Evolutionary conservation across 2,888 invertebrate species (phyloP).

Genomic region (Hirtodrosophila duncani): DNA sequence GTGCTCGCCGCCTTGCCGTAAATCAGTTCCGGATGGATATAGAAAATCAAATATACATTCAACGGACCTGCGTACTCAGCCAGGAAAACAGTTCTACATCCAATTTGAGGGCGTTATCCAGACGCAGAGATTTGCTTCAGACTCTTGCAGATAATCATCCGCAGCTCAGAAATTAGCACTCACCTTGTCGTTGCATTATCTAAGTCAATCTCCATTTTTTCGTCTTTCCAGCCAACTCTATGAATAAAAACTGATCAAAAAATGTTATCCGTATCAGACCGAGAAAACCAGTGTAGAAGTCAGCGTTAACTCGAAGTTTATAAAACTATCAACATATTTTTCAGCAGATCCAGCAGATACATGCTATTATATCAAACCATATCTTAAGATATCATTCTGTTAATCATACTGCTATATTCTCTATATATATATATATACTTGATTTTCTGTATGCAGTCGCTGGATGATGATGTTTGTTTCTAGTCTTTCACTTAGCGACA

Average conservation of each 20-base stretch:
- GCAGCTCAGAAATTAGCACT: too few species aligned
- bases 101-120: constrained; percentile 96
- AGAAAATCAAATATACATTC: constrained; percentile 92
- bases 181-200: too few species aligned
- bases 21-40: constrained; percentile 91
- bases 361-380: too few species aligned
- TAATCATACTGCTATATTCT: background rate
- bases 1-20: constrained; percentile 83
- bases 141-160: constrained; percentile 84
- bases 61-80: constrained; percentile 98
- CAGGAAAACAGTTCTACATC: constrained; percentile 98
- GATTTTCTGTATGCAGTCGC: background rate
- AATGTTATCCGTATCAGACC: too few species aligned
- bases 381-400: too few species aligned
- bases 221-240: too few species aligned
- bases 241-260: too few species aligned
- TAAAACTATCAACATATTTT: too few species aligned
- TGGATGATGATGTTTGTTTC: constrained; percentile 2
- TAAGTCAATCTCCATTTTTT: too few species aligned
- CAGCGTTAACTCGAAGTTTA: too few species aligned
- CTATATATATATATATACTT: background rate
- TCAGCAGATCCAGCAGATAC: too few species aligned
- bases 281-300: too few species aligned
- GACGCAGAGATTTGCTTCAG: constrained; percentile 86
- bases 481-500: constrained; percentile 55